Evolutionary conservation across 92 coral and sea anemone genomes (phyloP).

Genomic region (Phenganax subtilis): DNA sequence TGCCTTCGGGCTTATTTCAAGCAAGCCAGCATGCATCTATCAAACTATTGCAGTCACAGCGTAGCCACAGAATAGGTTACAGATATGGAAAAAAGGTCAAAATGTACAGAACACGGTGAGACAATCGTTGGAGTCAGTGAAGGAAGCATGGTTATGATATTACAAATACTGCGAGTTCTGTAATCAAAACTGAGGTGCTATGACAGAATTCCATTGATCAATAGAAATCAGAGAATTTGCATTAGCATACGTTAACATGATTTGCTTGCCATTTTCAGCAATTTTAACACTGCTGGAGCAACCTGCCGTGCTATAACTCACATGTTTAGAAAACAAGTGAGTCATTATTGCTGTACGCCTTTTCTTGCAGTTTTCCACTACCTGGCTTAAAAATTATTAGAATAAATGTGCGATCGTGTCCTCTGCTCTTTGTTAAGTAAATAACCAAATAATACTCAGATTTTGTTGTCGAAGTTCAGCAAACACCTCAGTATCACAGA

Average conservation of each 20-base stretch:
- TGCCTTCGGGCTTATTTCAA: too few relatives aligned
- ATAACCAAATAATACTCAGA: background rate
- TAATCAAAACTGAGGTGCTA: too few relatives aligned
- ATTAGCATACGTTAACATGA: background rate
- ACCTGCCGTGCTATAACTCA: background rate
- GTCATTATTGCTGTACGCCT: background rate
- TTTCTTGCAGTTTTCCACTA: background rate
- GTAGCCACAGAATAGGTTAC: too few relatives aligned
- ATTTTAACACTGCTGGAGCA: background rate
- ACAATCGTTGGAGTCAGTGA: too few relatives aligned
- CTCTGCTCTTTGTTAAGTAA: background rate
- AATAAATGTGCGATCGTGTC: background rate
- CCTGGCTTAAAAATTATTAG: background rate
- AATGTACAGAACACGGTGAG: too few relatives aligned
- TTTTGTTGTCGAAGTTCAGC: slow-evolving; percentile 9
- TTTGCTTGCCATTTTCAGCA: background rate
- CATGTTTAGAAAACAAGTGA: background rate
- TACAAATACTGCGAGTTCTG: too few relatives aligned
- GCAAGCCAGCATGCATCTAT: too few relatives aligned
- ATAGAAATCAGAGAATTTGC: background rate
- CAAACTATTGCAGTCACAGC: too few relatives aligned
- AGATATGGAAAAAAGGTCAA: too few relatives aligned
- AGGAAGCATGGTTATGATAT: too few relatives aligned
- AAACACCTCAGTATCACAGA: background rate
- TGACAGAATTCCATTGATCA: too few relatives aligned